phyloP scores from a whole-genome alignment of 2,113 vertebrate species.

The Aix galericulata region DNA sequence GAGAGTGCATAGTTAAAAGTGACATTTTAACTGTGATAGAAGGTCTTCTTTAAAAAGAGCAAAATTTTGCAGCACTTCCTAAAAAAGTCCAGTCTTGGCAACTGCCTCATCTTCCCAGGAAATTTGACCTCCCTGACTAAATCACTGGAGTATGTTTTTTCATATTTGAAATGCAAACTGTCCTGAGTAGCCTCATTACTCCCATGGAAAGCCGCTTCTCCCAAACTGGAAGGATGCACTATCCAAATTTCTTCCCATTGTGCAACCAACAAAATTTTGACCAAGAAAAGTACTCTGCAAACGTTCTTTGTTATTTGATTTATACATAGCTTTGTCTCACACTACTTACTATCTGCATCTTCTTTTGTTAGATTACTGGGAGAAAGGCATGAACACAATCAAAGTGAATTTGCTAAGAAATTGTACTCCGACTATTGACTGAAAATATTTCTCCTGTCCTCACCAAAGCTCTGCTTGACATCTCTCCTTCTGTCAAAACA shows the following conservation, averaged over 20 bases:
- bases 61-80: background rate
- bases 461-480: background rate
- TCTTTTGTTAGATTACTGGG: background rate
- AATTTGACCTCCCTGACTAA: background rate
- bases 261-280: background rate
- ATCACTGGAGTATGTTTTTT: background rate
- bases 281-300: background rate
- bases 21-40: background rate
- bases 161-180: background rate
- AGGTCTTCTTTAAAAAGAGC: background rate
- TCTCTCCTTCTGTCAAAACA: background rate
- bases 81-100: background rate
- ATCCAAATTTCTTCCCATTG: background rate
- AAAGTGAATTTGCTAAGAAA: conserved; percentile 4
- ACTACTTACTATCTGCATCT: background rate
- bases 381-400: background rate
- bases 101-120: background rate
- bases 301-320: background rate
- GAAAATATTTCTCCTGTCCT: background rate
- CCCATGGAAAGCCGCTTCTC: background rate
- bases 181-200: background rate
- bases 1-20: background rate
- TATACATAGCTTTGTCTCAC: background rate
- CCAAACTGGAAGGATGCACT: background rate
- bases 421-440: background rate